Conservation (phyloP, 2,113 vertebrate genomes). For the Serinus canaria region DNA sequence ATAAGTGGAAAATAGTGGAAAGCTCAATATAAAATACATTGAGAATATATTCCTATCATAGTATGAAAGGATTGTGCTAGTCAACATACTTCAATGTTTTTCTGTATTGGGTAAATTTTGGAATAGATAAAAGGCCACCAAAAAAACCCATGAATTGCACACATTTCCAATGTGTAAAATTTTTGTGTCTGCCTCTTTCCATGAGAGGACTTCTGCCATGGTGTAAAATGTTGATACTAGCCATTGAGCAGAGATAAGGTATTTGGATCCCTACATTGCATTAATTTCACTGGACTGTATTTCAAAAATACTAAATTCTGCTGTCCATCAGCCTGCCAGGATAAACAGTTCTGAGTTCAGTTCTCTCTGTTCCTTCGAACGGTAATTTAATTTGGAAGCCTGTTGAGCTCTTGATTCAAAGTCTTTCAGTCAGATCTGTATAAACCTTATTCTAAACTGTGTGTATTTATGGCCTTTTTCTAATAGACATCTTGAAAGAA, state of each 20-base stretch:
- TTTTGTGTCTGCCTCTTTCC: neutral
- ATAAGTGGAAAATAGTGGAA: neutral
- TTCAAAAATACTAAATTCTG: neutral
- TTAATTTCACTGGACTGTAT: neutral
- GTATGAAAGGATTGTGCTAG: neutral
- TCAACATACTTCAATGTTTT: neutral
- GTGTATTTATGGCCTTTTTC: neutral
- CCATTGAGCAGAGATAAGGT: neutral
- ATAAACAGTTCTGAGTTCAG: neutral
- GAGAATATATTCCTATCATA: neutral
- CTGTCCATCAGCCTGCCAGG: neutral
- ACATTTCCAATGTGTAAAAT: neutral
- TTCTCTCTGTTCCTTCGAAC: neutral
- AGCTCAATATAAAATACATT: neutral
- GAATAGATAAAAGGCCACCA: neutral
- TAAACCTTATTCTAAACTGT: neutral
- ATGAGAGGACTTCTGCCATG: neutral
- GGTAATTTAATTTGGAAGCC: neutral
- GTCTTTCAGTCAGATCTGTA: neutral
- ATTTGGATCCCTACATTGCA: neutral
- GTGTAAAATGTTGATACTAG: neutral
- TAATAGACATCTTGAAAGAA: neutral
- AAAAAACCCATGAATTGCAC: neutral
- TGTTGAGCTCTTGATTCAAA: neutral
- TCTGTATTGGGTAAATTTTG: neutral